Conservation (phyloP, 2,113 vertebrate species). For the Pelusios castaneus region DNA sequence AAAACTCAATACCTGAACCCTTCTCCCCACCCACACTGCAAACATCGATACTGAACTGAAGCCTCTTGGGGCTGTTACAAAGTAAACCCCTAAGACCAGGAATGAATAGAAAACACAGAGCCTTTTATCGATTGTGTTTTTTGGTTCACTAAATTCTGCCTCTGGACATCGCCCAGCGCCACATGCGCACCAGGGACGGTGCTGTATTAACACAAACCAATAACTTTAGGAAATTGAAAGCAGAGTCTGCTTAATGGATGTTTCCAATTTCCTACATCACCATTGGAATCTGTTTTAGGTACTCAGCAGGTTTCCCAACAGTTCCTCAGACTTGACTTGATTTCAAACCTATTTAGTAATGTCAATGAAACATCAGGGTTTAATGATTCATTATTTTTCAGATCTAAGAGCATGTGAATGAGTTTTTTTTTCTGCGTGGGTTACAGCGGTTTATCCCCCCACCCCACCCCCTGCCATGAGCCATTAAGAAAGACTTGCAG, state of each 20-base stretch:
- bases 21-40: conserved; percentile 59
- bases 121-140: conserved; percentile 72
- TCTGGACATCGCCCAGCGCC: background rate
- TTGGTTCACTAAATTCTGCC: conserved; percentile 64
- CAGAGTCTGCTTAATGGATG: conserved; percentile 70
- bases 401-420: background rate
- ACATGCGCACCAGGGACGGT: background rate
- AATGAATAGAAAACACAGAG: conserved; percentile 71
- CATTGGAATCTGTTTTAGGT: conserved; percentile 60
- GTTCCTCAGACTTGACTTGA: conserved; percentile 41
- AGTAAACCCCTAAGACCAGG: conserved; percentile 63
- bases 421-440: background rate
- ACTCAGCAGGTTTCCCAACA: conserved; percentile 58
- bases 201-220: background rate
- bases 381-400: conserved; percentile 53
- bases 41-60: conserved; percentile 72
- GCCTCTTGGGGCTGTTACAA: conserved; percentile 62
- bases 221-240: conserved; percentile 66
- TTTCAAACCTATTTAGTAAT: conserved; percentile 68
- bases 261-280: conserved; percentile 70
- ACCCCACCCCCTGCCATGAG: conserved; percentile 10
- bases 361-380: conserved; percentile 38
- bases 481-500: conserved; percentile 7
- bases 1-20: conserved; percentile 37
- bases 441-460: conserved; percentile 18